Conservation (phyloP, 2,113 vertebrate species). For the Nycticebus coucang region DNA sequence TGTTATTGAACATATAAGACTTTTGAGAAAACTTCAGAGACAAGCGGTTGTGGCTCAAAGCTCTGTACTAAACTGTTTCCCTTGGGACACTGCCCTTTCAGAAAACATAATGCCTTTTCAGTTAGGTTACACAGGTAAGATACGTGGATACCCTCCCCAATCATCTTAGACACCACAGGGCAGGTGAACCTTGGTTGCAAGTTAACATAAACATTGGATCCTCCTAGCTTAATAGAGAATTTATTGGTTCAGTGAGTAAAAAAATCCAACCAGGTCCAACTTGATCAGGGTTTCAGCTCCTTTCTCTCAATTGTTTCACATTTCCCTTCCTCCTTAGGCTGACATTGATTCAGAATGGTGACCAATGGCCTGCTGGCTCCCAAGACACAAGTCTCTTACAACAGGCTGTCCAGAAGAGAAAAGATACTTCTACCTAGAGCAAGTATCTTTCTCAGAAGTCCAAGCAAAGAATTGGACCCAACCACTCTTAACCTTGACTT, state of each 20-base stretch:
- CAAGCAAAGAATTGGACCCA: not conserved
- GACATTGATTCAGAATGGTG: not conserved
- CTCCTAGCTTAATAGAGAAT: not conserved
- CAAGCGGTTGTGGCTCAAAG: not conserved
- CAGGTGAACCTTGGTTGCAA: not conserved
- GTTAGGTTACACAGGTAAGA: not conserved
- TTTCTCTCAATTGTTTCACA: not conserved
- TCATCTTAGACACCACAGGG: not conserved
- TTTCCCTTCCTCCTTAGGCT: not conserved
- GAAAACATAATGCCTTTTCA: not conserved
- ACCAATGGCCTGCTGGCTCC: not conserved
- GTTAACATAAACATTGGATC: not conserved
- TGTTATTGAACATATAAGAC: constrained; percentile 59
- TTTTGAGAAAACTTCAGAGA: not conserved
- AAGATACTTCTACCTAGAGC: not conserved
- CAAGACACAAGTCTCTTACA: not conserved
- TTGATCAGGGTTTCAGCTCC: not conserved
- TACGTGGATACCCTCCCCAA: not conserved
- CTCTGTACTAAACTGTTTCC: not conserved
- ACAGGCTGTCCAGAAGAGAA: not conserved
- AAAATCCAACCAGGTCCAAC: not conserved
- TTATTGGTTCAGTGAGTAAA: not conserved
- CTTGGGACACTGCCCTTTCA: not conserved
- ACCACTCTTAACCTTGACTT: not conserved
- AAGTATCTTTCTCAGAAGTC: not conserved